Conservation (phyloP, 2,797 vertebrate genomes). For the Hypotaenidia okinawae region DNA sequence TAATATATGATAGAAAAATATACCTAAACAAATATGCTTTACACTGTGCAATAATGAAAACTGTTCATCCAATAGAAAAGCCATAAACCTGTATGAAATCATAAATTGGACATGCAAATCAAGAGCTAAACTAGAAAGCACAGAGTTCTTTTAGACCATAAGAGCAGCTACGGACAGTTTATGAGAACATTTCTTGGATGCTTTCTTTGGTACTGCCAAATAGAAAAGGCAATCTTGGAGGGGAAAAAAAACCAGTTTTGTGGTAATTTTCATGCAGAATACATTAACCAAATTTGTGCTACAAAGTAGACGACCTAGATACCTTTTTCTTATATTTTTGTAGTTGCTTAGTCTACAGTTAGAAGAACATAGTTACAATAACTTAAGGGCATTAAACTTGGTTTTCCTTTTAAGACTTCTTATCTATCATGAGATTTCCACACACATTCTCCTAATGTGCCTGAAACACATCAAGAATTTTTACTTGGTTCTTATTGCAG, state of each 20-base stretch:
- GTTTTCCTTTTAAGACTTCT: constrained; percentile 23
- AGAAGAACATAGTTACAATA: background rate
- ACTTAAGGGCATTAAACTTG: constrained; percentile 32
- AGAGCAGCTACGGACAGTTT: background rate
- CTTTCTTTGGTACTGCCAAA: background rate
- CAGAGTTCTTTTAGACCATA: background rate
- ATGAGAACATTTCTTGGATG: background rate
- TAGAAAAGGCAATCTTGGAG: background rate
- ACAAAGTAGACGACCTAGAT: background rate
- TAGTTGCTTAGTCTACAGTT: background rate
- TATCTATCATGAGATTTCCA: constrained; percentile 4
- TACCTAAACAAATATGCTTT: background rate
- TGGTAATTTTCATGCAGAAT: background rate
- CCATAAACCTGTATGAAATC: background rate
- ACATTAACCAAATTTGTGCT: background rate
- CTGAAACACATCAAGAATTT: background rate
- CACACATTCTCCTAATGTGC: background rate
- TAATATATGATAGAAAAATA: background rate
- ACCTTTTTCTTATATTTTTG: background rate
- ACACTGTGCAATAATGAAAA: background rate
- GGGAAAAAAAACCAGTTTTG: background rate
- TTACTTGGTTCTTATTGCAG: background rate
- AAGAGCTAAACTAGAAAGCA: background rate
- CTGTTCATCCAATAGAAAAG: background rate
- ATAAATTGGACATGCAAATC: background rate